Percentiles rank a stretch among this genome's conserved stretches.
These are phyloP conservation scores for Luehdorfia chinensis DNA, from an alignment of 1,140 invertebrate species.

Conservation along the genomic window DNA sequence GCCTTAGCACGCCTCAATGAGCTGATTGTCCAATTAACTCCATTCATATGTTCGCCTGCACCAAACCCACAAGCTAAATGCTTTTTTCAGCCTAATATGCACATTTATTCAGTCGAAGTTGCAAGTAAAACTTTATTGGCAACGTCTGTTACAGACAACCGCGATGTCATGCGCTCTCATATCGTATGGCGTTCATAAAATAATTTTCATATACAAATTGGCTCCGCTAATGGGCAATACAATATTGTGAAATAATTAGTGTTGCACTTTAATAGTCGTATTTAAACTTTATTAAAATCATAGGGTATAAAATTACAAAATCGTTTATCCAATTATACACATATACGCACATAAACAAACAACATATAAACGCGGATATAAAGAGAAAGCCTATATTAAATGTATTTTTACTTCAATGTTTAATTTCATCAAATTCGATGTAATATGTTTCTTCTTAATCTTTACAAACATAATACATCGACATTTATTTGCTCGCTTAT, in stretches of 20 bases:
- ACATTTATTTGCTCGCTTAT: no score
- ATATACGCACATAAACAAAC: no score
- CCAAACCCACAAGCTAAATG: constrained; percentile 29
- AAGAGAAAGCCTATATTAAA: no score
- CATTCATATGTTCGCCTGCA: constrained; percentile 56
- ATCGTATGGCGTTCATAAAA: constrained; percentile 11
- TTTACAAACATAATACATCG: no score
- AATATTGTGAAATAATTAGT: constrained; percentile 9
- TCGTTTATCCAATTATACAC: background rate
- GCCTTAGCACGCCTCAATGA: constrained; percentile 50
- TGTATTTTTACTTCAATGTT: no score
- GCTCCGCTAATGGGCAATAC: constrained; percentile 16
- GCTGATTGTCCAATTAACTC: constrained; percentile 58
- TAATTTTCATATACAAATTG: constrained; percentile 14
- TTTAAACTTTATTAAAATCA: background rate
- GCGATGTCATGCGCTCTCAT: constrained; percentile 4
- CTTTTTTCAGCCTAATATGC: constrained; percentile 39
- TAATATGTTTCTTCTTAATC: no score
- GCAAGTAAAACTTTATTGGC: constrained; percentile 15
- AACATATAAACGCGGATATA: no score
- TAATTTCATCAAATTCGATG: no score
- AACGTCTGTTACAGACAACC: constrained; percentile 8
- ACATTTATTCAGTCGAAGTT: constrained; percentile 24
- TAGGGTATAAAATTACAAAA: constrained; percentile 1
- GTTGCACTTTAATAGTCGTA: constrained; percentile 2